These are phyloP conservation scores for Synergus gifuensis DNA, from an alignment of 2,888 invertebrate species.

Conservation along the genomic window DNA sequence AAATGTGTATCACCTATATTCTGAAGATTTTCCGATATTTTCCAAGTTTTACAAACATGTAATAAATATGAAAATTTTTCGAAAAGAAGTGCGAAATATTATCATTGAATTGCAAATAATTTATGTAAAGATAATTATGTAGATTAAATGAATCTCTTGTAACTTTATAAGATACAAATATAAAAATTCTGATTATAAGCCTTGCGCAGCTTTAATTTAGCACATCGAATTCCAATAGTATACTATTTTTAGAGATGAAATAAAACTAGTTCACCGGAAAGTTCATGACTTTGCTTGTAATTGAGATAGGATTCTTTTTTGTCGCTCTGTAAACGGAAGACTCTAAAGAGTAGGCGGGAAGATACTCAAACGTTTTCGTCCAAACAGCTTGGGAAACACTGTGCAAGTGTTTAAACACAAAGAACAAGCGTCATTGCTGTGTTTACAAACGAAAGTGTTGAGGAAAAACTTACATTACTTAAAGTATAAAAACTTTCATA, in stretches of 20 bases:
- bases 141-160: no score
- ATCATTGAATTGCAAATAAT: neutral
- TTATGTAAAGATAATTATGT: no score
- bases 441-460: neutral
- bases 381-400: constrained; percentile 28
- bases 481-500: neutral
- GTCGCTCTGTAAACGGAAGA: constrained; percentile 18
- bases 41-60: neutral
- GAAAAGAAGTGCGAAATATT: neutral
- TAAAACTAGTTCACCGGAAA: constrained; percentile 24
- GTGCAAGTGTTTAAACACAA: constrained; percentile 11
- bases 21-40: neutral
- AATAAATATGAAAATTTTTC: neutral
- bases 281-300: constrained; percentile 20
- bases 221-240: neutral
- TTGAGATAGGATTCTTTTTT: constrained; percentile 33
- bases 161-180: no score
- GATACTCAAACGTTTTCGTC: constrained; percentile 35
- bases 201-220: neutral
- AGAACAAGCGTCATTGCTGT: neutral
- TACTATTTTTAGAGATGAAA: neutral
- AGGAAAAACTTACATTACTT: neutral
- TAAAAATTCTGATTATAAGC: neutral
- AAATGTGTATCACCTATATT: neutral
- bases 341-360: constrained; percentile 33